Base-by-base conservation (phyloP, 2,113 vertebrate genomes). In the Pachypanchax playfairii region DNA sequence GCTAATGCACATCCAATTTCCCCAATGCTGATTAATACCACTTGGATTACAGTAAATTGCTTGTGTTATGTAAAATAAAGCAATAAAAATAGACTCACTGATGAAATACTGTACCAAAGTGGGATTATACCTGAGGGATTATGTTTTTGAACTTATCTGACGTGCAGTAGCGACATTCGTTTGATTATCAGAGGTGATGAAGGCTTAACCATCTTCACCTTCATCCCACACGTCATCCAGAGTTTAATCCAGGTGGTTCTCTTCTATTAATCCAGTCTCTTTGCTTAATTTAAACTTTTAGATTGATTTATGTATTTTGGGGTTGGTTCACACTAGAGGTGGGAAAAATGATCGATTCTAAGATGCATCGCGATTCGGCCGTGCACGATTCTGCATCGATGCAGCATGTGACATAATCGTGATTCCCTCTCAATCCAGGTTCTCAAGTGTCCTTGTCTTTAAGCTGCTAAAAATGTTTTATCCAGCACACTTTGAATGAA, bases 31-130 rank as follows among this genome's bases (percentile, higher is more conserved):
- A 51, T 79, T 83, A 76, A 80, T 82, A 62, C 71, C 57, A 13
- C 24, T 22, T 44, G 29, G 80, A 79, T 84, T 85, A 74, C 61
- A 56, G 39, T 50, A 70, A 80, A 80, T 80, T 63, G 67, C 66
- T 80, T 78, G 62, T 70, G 77, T 83, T 77, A 80, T 48, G 50
- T 75, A 70, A 76, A 52, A 49, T 43, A 69, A 51, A 51, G 8
- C 41, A 70, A 47, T 42, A 65, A 62, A 65, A 68, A 75, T 62
- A 70, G 63, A 64, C n/a, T 53, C 22, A 0, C n/a, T 65, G 64
- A 78, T 76, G 71, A 73, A 76, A 77, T 33, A 49, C 41, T 44
- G 43, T 55, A 65, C 70, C 65, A 39, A 62, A 50, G 57, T 65
- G 54, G 77, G 54, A 65, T 57, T 75, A 50, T 48, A 64, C 41